These are phyloP conservation scores for Rhynchomys soricoides DNA, from an alignment of 2,113 vertebrate species.

Conservation along the genomic window DNA sequence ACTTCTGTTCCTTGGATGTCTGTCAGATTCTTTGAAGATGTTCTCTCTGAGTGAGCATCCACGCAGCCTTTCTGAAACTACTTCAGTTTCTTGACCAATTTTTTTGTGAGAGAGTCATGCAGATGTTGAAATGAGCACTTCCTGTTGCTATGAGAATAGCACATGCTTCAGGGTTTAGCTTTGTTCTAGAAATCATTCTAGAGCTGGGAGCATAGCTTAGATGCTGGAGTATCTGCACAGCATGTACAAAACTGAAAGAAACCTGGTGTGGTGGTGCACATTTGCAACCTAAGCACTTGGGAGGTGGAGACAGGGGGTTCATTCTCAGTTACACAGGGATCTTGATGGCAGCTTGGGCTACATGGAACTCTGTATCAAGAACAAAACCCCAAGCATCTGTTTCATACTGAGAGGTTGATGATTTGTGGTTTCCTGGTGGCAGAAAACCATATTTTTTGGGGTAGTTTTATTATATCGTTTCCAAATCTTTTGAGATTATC, in stretches of 20 bases:
- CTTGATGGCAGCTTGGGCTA: neutral
- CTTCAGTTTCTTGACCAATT: neutral
- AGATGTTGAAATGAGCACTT: slow-evolving; percentile 22
- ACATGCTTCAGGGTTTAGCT: neutral
- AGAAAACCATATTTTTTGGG: slow-evolving; percentile 29
- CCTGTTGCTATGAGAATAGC: neutral
- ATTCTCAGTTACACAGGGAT: neutral
- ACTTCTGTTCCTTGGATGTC: neutral
- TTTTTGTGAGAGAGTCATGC: neutral
- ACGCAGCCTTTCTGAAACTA: neutral
- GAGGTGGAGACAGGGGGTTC: neutral
- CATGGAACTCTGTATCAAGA: neutral
- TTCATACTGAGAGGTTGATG: neutral
- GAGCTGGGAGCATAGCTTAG: too few species aligned
- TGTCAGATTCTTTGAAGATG: slow-evolving; percentile 17
- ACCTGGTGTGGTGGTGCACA: too few species aligned
- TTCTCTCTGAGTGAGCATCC: neutral
- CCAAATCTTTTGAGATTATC: neutral
- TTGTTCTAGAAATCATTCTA: neutral
- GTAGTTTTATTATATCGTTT: slow-evolving; percentile 14
- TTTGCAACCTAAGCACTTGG: neutral
- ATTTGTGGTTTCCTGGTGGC: neutral
- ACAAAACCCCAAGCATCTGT: neutral
- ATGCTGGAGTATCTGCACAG: too few species aligned
- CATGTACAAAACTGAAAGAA: neutral